Base-by-base conservation (phyloP, 2,113 vertebrate species). In the Phocoena sinus region DNA sequence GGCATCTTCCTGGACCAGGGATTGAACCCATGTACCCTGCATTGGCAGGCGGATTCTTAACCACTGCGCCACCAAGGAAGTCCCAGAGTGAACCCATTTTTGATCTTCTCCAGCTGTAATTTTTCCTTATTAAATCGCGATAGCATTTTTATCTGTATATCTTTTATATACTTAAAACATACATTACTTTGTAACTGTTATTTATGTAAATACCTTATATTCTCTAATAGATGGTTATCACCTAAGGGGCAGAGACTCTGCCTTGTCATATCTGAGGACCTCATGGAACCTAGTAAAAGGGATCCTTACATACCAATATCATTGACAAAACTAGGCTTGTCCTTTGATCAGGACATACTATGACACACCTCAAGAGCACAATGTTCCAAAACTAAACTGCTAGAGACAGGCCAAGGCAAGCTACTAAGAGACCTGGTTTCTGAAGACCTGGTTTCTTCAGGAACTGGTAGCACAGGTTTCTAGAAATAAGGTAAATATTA, bases 401-500 rank as follows among this genome's bases (percentile, higher is more conserved):
- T 79, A 87, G 56, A 74, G 50, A 95, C 88, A 95, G 56, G 84
- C 68, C 85, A 68, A 86, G 74, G 38, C 73, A 90, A 82, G 73
- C 26, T 67, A n/a, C 53, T 82, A 67, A 79, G 68, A 71, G 56
- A 86, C 5, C 28, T 38, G 14, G 50, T 74, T 94, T 94, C 15
- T 38, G 38, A 53, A 17, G 53, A 53, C 47, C 15, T 31, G 36
- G 15, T 53, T 53, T 65, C 60, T 94, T 95, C 62, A 95, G 74
- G 82, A 95, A 92, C 89, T 79, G 18, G 79, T 68, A 87, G n/a
- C 68, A 31, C 89, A 87, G 56, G 63, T 94, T 97, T 96, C 95
- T 94, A 44, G 50, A 77, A 96, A 53, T 62, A 92, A 89, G 38
- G 33, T n/a, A 90, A 91, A 62, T 79, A 71, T 65, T 83, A 38